These are phyloP conservation scores for Dryas iulia DNA, from an alignment of 1,140 invertebrate species.

Conservation along the genomic window DNA sequence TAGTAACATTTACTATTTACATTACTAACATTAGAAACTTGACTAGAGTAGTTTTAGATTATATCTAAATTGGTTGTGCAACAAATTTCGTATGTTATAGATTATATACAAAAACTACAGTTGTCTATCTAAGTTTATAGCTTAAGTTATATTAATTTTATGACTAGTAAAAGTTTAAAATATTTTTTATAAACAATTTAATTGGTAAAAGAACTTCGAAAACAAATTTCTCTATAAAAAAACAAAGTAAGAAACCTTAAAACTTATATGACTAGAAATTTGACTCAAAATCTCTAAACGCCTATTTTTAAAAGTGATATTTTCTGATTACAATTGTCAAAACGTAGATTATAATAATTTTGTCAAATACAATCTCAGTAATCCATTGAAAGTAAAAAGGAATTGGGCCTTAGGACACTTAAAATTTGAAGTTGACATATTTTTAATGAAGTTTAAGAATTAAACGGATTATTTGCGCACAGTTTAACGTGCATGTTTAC, in stretches of 20 bases:
- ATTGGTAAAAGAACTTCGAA: no score
- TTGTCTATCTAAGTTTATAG: neutral
- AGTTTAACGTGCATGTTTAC: no score
- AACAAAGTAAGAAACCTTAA: neutral
- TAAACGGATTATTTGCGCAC: no score
- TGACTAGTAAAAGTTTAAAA: no score
- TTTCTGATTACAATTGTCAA: neutral
- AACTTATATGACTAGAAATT: neutral
- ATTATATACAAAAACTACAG: neutral
- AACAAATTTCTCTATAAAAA: neutral
- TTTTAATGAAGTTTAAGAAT: no score
- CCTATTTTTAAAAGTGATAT: neutral
- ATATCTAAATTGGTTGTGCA: slow-evolving; percentile 7
- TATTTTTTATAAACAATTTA: no score
- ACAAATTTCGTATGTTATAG: neutral
- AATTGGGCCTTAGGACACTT: no score
- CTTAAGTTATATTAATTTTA: no score
- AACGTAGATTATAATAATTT: no score
- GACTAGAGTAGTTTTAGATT: slow-evolving; percentile 36
- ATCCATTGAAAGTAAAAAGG: no score
- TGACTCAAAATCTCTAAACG: neutral
- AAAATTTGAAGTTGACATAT: no score
- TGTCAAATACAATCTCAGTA: no score
- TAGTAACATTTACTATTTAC: slow-evolving; percentile 38
- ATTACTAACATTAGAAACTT: slow-evolving; percentile 28